Percentiles rank a stretch among this genome's conserved stretches.
These are phyloP conservation scores for Limnodromus scolopaceus DNA, from an alignment of 2,797 vertebrate species.

Conservation along the genomic window DNA sequence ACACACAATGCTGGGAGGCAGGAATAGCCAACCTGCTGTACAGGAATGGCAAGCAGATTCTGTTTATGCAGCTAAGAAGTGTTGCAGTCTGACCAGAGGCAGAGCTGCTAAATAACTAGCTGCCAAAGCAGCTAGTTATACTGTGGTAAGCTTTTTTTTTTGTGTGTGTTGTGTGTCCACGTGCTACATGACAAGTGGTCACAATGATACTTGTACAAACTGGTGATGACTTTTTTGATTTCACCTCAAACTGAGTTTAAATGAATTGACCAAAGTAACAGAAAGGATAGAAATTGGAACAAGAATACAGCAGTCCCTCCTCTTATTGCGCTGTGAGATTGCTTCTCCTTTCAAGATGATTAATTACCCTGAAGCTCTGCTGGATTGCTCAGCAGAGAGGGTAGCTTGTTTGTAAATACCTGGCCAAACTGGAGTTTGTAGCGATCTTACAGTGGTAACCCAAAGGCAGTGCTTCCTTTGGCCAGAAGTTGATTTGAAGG, in stretches of 20 bases:
- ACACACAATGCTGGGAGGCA: neutral
- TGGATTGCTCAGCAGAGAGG: neutral
- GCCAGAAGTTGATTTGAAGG: neutral
- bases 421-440: neutral
- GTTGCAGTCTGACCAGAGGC: neutral
- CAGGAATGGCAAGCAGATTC: constrained; percentile 42
- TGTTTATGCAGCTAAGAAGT: constrained; percentile 12
- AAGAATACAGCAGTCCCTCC: neutral
- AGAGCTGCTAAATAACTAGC: neutral
- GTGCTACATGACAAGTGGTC: neutral
- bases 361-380: neutral
- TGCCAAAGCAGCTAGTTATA: constrained; percentile 16
- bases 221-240: neutral
- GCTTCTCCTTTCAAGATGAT: neutral
- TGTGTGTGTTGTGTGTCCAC: neutral
- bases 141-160: neutral
- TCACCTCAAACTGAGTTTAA: neutral
- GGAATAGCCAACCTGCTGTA: constrained; percentile 45
- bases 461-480: neutral
- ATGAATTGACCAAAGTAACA: neutral
- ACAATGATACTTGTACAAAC: neutral
- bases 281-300: neutral
- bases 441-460: neutral
- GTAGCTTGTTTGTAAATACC: neutral
- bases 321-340: neutral